Evolutionary conservation across 2,113 vertebrate species (phyloP).

Genomic region (Hymenochirus boettgeri): DNA sequence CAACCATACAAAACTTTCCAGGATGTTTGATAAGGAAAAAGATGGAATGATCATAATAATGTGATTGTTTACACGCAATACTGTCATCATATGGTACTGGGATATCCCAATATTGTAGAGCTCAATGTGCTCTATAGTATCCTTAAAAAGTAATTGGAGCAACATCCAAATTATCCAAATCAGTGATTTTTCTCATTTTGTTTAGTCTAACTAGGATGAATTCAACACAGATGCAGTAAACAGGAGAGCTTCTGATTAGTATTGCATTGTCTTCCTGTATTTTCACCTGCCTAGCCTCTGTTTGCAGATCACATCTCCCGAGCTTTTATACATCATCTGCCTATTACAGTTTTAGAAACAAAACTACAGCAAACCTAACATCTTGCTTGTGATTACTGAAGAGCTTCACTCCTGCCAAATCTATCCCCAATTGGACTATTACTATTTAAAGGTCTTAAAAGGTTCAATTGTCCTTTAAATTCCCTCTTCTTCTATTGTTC

Average conservation of each 20-base stretch:
- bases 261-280: neutral
- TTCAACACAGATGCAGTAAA: neutral
- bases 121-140: too few relatives aligned
- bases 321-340: neutral
- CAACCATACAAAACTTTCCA: too few relatives aligned
- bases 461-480: constrained; percentile 16
- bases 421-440: constrained; percentile 13
- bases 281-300: neutral
- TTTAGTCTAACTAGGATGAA: neutral
- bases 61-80: too few relatives aligned
- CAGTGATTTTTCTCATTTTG: neutral
- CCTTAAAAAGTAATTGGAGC: too few relatives aligned
- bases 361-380: neutral
- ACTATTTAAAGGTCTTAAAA: constrained; percentile 21
- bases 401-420: constrained; percentile 14
- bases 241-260: neutral
- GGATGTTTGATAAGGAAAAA: too few relatives aligned
- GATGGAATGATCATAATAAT: too few relatives aligned
- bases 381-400: constrained; percentile 14
- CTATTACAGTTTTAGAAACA: neutral
- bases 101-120: too few relatives aligned
- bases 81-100: too few relatives aligned
- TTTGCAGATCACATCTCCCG: neutral
- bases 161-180: too few relatives aligned
- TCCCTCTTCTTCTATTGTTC: constrained; percentile 12